These are phyloP conservation scores for Nesoenas mayeri DNA, from an alignment of 2,113 vertebrate species.

Conservation along the genomic window DNA sequence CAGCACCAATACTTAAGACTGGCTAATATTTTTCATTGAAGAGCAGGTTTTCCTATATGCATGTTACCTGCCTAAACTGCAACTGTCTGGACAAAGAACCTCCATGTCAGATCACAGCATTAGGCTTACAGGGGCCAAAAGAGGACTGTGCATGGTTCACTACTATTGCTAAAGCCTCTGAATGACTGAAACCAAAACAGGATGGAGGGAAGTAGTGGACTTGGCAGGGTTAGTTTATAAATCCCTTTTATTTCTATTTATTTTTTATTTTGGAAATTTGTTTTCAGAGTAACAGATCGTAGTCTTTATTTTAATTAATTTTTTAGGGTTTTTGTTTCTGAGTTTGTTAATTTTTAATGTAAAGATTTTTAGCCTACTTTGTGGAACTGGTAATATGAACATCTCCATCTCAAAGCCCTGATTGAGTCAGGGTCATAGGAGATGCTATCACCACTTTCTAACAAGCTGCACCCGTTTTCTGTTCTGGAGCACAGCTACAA, in stretches of 20 bases:
- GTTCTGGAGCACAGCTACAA: not conserved
- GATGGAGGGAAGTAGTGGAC: not conserved
- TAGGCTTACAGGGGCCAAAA: not conserved
- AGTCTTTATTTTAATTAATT: not conserved
- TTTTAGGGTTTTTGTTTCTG: not conserved
- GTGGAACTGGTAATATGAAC: not conserved
- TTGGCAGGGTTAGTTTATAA: not conserved
- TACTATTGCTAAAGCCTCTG: not conserved
- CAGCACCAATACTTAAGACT: not conserved
- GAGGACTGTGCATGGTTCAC: rapidly evolving
- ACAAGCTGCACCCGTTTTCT: not conserved
- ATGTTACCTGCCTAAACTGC: not conserved
- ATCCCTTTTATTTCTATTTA: not conserved
- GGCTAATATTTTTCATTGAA: not conserved
- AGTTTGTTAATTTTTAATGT: not conserved
- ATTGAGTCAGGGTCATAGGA: not conserved
- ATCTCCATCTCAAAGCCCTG: not conserved
- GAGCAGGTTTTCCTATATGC: not conserved
- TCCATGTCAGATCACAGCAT: not conserved
- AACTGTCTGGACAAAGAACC: not conserved
- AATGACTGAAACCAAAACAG: not conserved
- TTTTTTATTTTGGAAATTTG: not conserved
- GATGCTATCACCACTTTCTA: not conserved
- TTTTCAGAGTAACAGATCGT: not conserved
- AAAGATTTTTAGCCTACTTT: not conserved